Conservation (phyloP, 2,797 vertebrate species). For the Nothura maculosa region DNA sequence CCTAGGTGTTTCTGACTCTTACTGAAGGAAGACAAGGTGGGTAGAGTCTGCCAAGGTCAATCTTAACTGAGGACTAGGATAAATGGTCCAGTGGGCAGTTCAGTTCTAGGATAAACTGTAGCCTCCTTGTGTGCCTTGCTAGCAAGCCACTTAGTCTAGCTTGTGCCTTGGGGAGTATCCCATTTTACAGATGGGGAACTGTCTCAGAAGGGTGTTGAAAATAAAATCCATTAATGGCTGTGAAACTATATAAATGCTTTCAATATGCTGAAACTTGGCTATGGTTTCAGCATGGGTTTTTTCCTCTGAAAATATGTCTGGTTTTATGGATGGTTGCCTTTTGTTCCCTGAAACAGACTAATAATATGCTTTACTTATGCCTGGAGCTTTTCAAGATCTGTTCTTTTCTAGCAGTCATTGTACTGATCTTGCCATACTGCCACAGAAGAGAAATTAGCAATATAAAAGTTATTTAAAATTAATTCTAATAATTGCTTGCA, state of each 20-base stretch:
- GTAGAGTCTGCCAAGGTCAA: background rate
- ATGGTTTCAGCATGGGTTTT: background rate
- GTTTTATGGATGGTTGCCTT: conserved; percentile 57
- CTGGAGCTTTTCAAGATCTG: conserved; percentile 24
- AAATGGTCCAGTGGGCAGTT: background rate
- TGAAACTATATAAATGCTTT: conserved; percentile 47
- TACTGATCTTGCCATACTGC: background rate
- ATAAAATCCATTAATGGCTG: conserved; percentile 57
- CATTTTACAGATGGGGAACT: conserved; percentile 8
- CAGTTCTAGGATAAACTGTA: background rate
- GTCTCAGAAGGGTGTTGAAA: conserved; percentile 63
- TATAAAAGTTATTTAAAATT: background rate
- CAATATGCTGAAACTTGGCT: conserved; percentile 55
- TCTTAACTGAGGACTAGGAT: background rate
- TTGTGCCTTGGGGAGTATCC: conserved; percentile 45
- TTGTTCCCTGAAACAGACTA: conserved; percentile 43
- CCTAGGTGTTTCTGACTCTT: background rate
- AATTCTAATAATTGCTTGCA: background rate
- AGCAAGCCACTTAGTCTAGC: conserved; percentile 9
- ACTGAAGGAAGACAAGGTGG: background rate
- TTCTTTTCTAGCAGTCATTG: background rate
- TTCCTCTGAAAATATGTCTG: conserved; percentile 21
- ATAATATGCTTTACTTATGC: conserved; percentile 13
- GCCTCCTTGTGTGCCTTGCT: background rate
- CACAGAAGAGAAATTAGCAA: background rate